These are phyloP conservation scores for Argentina silus DNA, from an alignment of 2,797 vertebrate genomes.

Conservation along the genomic window DNA sequence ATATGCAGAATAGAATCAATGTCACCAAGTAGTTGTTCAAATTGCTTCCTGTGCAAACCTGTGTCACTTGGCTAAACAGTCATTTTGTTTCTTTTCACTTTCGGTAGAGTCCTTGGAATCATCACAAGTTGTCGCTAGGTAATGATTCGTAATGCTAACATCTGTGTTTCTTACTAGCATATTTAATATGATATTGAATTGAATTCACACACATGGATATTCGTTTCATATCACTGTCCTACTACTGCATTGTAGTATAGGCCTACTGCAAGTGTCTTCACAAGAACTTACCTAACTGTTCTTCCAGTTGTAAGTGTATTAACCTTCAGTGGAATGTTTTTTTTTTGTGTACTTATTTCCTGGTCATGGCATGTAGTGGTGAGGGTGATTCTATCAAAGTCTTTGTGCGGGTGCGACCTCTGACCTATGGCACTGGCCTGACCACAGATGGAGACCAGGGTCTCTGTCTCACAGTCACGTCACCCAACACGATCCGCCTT, in stretches of 20 bases:
- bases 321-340: too few species aligned
- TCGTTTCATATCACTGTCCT: too few species aligned
- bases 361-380: conserved; percentile 52
- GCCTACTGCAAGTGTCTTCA: too few species aligned
- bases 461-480: conserved; percentile 87
- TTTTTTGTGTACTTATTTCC: background rate
- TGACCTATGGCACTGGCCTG: conserved; percentile 73
- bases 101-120: conserved; percentile 63
- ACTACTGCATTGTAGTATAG: too few species aligned
- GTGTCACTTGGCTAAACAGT: too few species aligned
- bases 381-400: conserved; percentile 94
- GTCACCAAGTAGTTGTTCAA: too few species aligned
- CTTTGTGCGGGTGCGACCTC: conserved; percentile 90
- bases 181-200: background rate
- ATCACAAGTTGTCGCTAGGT: conserved; percentile 54
- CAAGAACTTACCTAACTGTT: too few species aligned
- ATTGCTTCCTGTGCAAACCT: too few species aligned
- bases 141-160: conserved; percentile 14
- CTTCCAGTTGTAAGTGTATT: too few species aligned
- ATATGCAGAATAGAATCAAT: background rate
- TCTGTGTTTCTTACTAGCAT: background rate
- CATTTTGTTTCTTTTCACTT: background rate
- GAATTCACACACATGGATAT: background rate
- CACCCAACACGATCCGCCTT: conserved; percentile 85
- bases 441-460: conserved; percentile 82